Evolutionary conservation across 2,888 invertebrate genomes (phyloP), one percentile per base, ranked within the genome.

Genomic region (Agrotis puta): DNA sequence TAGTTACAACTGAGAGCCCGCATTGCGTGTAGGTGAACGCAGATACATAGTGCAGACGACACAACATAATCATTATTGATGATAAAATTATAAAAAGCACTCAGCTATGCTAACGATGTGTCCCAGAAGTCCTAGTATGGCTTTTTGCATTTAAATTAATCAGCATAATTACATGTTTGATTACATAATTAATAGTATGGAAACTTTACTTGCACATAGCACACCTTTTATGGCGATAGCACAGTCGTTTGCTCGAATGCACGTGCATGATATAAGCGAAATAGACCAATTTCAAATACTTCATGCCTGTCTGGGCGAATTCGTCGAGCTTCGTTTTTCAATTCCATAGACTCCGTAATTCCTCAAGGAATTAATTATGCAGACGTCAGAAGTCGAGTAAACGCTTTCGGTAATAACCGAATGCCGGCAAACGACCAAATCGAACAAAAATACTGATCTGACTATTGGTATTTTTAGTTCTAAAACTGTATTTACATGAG

Each of bases 41-140:
- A 20, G 1, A 13, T 39, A 58, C 58, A 33, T 27, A 27, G 27
- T 57, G 14, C 27, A 51, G 16, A 14, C 7, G 22, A 50, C 24
- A 59, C 27, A 58, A 33, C 39, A 33, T 22, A 48, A 22, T 57
- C 16, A 53, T 64, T 59, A 59, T 59, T 47, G 33, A 74, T 63
- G 58, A 56, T 66, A 50, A 9, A 47, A 47, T 51, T 66, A 64
- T 63, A 6, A 45, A 73, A 62, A 27, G 20, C 33, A 24, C 22
- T 59, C 16, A 65, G 48, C 20, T 74, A 67, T 79, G 63, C 51
- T 54, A 73, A 73, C 58, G 7, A 47, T 63, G 13, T 48, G 20
- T 62, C 51, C 48, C 70, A 57, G 57, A 27, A 59, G 33, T 18
- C 63, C 53, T 24, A 64, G 39, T 47, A 70, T n/a, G 43, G 48